phyloP scores from a whole-genome alignment of 2,113 vertebrate genomes.

The Salvelinus namaycush region DNA sequence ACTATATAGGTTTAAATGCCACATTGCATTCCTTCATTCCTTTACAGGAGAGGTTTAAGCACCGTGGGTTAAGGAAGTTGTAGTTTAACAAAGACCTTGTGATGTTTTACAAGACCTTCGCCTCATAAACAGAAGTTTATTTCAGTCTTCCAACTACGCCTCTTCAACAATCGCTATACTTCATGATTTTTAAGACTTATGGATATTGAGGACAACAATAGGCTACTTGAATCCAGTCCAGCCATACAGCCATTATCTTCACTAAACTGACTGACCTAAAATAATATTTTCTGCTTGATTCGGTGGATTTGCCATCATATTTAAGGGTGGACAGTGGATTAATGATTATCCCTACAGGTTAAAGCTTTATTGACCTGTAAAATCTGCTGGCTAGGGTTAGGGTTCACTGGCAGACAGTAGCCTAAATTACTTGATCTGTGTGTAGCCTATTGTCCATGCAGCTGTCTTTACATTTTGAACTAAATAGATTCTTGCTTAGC shows the following conservation, averaged over 20 bases:
- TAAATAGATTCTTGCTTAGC: too few species aligned
- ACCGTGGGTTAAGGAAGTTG: neutral
- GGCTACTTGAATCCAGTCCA: too few species aligned
- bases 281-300: too few species aligned
- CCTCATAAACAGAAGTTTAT: neutral
- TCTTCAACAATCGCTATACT: neutral
- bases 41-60: neutral
- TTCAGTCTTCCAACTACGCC: neutral
- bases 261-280: too few species aligned
- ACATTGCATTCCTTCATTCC: neutral
- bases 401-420: neutral
- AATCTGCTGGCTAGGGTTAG: neutral
- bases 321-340: neutral
- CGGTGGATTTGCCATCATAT: too few species aligned
- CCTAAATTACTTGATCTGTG: neutral
- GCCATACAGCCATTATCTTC: too few species aligned
- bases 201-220: too few species aligned
- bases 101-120: neutral
- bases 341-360: neutral
- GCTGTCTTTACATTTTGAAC: neutral
- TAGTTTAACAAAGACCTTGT: conserved; percentile 8
- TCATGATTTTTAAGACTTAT: too few species aligned
- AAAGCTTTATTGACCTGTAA: neutral
- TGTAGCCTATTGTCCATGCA: neutral
- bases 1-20: neutral